Percentiles rank a stretch among this genome's conserved stretches.
These are phyloP conservation scores for Pseudocheirus occidentalis DNA, from an alignment of 2,797 vertebrate genomes.

Conservation along the genomic window DNA sequence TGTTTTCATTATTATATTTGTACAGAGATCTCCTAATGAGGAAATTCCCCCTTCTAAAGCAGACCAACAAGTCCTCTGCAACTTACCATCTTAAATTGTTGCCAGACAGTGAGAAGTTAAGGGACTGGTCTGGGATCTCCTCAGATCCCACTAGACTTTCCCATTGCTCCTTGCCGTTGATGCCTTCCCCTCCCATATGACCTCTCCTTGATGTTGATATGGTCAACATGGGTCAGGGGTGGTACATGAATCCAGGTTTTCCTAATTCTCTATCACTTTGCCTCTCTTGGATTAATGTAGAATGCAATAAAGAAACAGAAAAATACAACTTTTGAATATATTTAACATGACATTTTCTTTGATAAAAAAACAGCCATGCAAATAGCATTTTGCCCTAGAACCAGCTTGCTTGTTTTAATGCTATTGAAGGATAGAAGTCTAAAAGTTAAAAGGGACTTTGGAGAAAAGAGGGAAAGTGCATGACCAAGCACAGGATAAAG, in stretches of 20 bases:
- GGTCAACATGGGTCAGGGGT: background rate
- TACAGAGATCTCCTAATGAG: background rate
- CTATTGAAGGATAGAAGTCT: slow-evolving; percentile 27
- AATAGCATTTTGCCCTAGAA: slow-evolving; percentile 47
- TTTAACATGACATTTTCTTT: slow-evolving; percentile 65
- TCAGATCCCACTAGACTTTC: too few relatives aligned
- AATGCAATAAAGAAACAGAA: slow-evolving; percentile 53
- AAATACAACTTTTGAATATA: slow-evolving; percentile 53
- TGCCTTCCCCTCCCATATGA: too few relatives aligned
- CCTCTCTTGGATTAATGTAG: slow-evolving; percentile 34
- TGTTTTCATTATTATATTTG: background rate
- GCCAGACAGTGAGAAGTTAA: background rate
- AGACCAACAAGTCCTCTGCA: background rate
- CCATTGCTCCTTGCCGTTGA: too few relatives aligned
- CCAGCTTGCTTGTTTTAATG: slow-evolving; percentile 17
- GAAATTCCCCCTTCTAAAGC: background rate
- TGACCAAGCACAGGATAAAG: background rate
- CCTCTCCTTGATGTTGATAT: too few relatives aligned
- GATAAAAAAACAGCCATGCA: slow-evolving; percentile 60
- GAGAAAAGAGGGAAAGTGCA: background rate
- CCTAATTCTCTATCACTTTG: background rate
- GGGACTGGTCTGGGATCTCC: background rate
- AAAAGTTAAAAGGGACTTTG: background rate
- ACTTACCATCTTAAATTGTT: background rate
- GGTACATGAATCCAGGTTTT: background rate